Evolutionary conservation across 2,113 vertebrate genomes (phyloP).

Genomic region (Columba janthina): DNA sequence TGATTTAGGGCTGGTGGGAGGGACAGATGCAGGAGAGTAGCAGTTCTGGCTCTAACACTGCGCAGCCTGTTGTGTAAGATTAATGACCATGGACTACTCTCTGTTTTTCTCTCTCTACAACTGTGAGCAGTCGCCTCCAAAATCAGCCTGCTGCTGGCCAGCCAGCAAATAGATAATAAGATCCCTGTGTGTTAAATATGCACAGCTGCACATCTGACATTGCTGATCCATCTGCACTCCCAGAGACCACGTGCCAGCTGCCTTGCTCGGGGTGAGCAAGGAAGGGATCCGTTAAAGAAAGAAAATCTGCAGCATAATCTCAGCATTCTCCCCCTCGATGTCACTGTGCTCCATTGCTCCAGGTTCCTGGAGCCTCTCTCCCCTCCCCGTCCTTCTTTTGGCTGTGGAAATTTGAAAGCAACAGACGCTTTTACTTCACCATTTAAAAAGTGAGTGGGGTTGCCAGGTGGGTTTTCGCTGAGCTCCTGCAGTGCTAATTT

Average conservation of each 20-base stretch:
- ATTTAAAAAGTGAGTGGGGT: not conserved
- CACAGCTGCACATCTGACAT: constrained; percentile 63
- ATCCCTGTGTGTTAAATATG: constrained; percentile 68
- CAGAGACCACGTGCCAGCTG: constrained; percentile 33
- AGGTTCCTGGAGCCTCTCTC: not conserved
- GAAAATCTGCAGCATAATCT: not conserved
- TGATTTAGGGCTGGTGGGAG: constrained; percentile 58
- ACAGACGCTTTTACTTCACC: not conserved
- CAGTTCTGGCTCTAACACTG: constrained; percentile 32
- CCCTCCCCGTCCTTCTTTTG: not conserved
- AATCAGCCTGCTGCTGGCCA: constrained; percentile 49
- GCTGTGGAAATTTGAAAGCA: not conserved
- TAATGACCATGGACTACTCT: constrained; percentile 51
- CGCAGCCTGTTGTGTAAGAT: constrained; percentile 59
- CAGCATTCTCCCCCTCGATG: not conserved
- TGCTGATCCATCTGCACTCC: constrained; percentile 59
- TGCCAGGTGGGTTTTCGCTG: constrained; percentile 18
- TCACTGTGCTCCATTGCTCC: accelerated
- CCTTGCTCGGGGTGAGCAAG: not conserved
- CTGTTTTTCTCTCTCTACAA: constrained; percentile 51
- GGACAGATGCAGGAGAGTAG: constrained; percentile 59
- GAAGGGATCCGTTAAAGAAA: constrained; percentile 46
- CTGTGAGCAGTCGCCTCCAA: constrained; percentile 58
- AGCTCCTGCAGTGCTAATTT: not conserved
- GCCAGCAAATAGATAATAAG: constrained; percentile 66